Conservation (phyloP, 1,140 invertebrate species). For the Acyrthosiphon pisum region DNA sequence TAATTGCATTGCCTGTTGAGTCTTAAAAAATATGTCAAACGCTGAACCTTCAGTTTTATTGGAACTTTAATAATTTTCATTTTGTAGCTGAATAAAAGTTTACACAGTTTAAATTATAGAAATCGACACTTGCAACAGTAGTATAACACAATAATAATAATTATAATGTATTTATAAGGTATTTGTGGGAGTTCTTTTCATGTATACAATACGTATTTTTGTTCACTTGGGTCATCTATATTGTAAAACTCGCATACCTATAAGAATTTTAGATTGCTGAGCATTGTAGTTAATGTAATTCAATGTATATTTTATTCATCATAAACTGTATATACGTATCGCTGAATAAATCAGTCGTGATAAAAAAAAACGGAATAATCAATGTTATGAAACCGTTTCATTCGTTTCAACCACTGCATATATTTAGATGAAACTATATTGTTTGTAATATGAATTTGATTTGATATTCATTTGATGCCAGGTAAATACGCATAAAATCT, state of each 20-base stretch:
- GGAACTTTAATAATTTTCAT: not conserved
- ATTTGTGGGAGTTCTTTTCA: not conserved
- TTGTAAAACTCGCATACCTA: not conserved
- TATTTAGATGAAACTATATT: not conserved
- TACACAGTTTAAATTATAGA: not conserved
- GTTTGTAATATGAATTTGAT: not conserved
- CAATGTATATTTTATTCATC: slow-evolving; percentile 16
- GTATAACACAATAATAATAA: not conserved
- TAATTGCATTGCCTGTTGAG: not conserved
- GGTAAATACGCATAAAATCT: not conserved
- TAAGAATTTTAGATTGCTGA: not conserved
- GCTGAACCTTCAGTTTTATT: not conserved
- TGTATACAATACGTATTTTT: not conserved
- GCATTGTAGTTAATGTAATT: not conserved
- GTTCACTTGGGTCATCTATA: not conserved
- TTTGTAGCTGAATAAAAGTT: not conserved
- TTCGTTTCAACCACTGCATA: not conserved
- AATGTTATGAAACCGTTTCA: not conserved
- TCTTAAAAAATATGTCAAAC: not conserved
- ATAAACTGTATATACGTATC: not conserved
- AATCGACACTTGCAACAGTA: not conserved
- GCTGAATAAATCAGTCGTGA: not conserved
- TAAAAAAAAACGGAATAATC: not conserved
- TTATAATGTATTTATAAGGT: not conserved
- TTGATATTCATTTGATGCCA: not conserved